Base-by-base conservation (phyloP, 2,113 vertebrate species). In the Maccullochella peelii region DNA sequence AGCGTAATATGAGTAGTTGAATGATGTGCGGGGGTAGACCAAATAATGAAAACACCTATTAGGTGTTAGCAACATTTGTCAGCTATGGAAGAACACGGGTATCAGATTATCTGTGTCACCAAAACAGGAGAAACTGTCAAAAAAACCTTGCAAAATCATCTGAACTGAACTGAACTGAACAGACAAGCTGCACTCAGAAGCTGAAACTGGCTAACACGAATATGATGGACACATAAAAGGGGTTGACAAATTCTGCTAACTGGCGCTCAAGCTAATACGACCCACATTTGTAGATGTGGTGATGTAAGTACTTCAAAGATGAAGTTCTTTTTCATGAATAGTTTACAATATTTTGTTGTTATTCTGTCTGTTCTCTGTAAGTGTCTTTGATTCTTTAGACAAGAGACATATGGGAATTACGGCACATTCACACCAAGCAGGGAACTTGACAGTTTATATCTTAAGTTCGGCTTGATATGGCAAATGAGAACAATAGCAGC, bases 221-320 rank as follows among this genome's bases (percentile, higher is more conserved):
- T 40, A 47, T 91, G 83, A 90, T 79, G 70, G 88, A 89, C 81
- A 86, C 73, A 89, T 89, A 6, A 90, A 89, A 88, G 38, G 47
- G 27, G 47, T 63, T 74, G 70, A 74, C 50, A 73, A 72, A 77
- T 86, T 73, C 65, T 73, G 66, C 16, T 79, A 83, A 90, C 76
- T 71, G 79, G 16, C 81, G 85, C 80, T 69, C 58, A 73, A 71
- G 62, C 27, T 83, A 62, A 79, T 79, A 62, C 77, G 85, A 87
- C 83, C 77, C 84, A 90, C 75, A 90, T 91, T 65, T 75, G 40
- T 58, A 58, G 54, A 27, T 76, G 55, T 44, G n/a, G 15, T 77
- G 74, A 83, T 74, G 52, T 52, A 79, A 80, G 50, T 44, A 72
- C 54, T 78, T 84, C 18, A 76, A 52, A 81, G 73, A 33, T 88